Conservation (phyloP, 2,797 vertebrate species). For the Onychomys torridus region DNA sequence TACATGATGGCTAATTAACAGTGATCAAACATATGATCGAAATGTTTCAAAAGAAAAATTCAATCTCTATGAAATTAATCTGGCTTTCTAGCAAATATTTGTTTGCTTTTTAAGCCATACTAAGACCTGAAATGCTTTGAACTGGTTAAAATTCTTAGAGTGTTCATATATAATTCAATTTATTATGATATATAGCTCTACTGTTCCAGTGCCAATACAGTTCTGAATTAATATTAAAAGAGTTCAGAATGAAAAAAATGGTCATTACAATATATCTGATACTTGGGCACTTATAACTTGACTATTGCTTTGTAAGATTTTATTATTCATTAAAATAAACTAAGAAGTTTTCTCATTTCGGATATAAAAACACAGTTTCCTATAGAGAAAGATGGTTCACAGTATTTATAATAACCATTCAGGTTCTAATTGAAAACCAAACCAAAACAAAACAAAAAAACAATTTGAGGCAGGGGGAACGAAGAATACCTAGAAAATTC, state of each 20-base stretch:
- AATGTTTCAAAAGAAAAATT: neutral
- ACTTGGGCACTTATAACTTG: neutral
- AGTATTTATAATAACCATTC: neutral
- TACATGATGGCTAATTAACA: neutral
- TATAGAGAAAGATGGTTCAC: neutral
- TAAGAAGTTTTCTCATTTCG: neutral
- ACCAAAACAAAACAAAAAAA: neutral
- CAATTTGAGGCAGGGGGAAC: neutral
- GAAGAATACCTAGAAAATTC: neutral
- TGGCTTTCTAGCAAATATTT: constrained; percentile 35
- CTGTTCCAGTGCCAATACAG: neutral
- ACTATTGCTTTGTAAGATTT: neutral
- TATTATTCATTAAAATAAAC: constrained; percentile 10
- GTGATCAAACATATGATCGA: neutral
- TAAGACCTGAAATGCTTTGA: constrained; percentile 50
- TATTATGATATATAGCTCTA: neutral
- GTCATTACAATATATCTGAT: neutral
- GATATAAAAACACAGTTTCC: constrained; percentile 16
- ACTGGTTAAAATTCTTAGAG: constrained; percentile 50
- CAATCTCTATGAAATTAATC: constrained; percentile 41
- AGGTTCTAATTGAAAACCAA: neutral
- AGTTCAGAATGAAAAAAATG: neutral
- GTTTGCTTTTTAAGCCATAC: neutral
- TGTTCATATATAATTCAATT: constrained; percentile 31
- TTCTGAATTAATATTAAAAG: constrained; percentile 24